Evolutionary conservation across 2,888 invertebrate genomes (phyloP).

Genomic region (Agrochola lychnidis): DNA sequence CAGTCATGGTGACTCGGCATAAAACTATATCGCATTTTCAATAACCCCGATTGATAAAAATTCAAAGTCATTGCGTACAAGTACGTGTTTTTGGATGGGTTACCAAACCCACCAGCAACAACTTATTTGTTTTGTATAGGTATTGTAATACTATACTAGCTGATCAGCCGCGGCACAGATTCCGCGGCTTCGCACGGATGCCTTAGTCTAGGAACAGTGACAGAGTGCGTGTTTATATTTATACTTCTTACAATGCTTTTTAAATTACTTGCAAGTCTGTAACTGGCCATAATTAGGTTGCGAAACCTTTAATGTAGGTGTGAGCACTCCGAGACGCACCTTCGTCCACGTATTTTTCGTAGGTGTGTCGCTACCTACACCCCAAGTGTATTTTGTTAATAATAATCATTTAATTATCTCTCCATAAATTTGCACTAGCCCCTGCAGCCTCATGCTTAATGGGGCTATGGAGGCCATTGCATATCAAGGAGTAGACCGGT

Average conservation of each 20-base stretch:
- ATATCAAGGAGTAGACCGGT: too few relatives aligned
- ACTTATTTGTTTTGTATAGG: conserved; percentile 21
- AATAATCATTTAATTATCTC: too few relatives aligned
- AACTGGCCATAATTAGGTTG: too few relatives aligned
- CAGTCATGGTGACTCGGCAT: conserved; percentile 73
- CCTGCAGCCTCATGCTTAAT: too few relatives aligned
- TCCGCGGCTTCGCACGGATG: too few relatives aligned
- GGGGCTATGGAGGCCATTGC: too few relatives aligned
- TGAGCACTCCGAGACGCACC: too few relatives aligned
- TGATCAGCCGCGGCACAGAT: neutral
- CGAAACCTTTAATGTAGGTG: neutral
- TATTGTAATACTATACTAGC: conserved; percentile 1
- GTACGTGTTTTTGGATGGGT: conserved; percentile 13
- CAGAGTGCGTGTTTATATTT: neutral
- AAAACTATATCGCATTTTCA: conserved; percentile 56
- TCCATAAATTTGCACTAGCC: too few relatives aligned
- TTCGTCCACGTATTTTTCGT: too few relatives aligned
- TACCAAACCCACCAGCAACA: conserved; percentile 4
- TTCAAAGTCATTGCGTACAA: conserved; percentile 25
- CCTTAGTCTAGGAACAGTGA: neutral
- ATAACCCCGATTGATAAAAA: conserved; percentile 47
- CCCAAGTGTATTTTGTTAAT: too few relatives aligned
- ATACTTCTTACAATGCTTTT: neutral
- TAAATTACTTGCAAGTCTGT: conserved; percentile 2
- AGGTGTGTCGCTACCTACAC: too few relatives aligned